Evolutionary conservation across 1,140 invertebrate genomes (phyloP), one percentile per base, ranked within the genome.

Genomic region (Oryctes rhinoceros): DNA sequence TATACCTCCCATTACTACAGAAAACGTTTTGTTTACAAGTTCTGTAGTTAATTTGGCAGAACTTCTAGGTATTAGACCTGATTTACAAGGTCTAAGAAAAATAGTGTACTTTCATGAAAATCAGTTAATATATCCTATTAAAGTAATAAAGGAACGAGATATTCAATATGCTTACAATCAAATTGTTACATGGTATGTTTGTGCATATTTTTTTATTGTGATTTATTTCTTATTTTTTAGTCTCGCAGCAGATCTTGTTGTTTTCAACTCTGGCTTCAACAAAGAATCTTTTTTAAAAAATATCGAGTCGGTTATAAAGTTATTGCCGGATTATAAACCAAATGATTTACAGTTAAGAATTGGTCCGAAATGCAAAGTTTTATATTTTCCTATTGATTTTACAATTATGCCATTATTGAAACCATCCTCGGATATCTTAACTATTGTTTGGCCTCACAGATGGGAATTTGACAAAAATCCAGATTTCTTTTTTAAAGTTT

Each of bases 401-500:
- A 84, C 87, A 44, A 78, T 80, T 0, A 86, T 79, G 15, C 79
- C 79, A 24, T 67, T 15, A 44, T 80, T 78, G 24, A 83, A 81
- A 35, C 74, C 79, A 53, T 76, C 59, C 78, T 80, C 20, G 49
- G 81, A 2, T 77, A 83, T 11, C 76, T 77, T 78, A 85, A 94
- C 15, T 86, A 91, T 95, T 49, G 89, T 95, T 18, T 95, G 94
- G 94, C 92, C 94, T 15, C 94, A 95, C 88, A 88, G 94, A 84
- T 95, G 94, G 94, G 94, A 95, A 87, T 94, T 94, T 87, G 94
- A 95, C 85, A 95, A 95, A 87, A 91, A 92, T 86, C 94, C 94
- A 10, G 89, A 92, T 44, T 84, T 89, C 24, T 91, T 95, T 84
- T 92, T 94, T 77, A 84, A 90, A 7, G 89, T 90, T 4, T 83